Base-by-base conservation (phyloP, 2,113 vertebrate species). In the Urocitellus parryii region DNA sequence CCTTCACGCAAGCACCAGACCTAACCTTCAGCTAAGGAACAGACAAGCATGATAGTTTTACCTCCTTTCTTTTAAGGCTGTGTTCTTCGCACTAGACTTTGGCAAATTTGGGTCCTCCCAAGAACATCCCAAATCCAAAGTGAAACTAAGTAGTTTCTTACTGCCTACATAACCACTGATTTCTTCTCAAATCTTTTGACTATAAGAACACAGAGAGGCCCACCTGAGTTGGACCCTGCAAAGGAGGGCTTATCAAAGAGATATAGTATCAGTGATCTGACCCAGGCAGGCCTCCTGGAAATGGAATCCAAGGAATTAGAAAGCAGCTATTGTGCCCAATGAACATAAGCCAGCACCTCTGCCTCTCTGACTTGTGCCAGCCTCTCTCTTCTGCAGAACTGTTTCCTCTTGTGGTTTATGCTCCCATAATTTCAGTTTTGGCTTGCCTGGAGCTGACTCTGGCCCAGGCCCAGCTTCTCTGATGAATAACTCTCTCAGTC, bases 221-320 rank as follows among this genome's bases (percentile, higher is more conserved):
- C 20, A 51, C n/a, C 42, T 42, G 53, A n/a, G 58, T 39, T 61
- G 78, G 42, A 45, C 63, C 27, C 68, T 22, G 18, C 37, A 77
- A 65, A 92, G 17, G 17, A 82, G n/a, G 45, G 68, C 72, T 94
- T 63, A 51, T 79, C 56, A n/a, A 68, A 68, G 84, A 96, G 9
- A 74, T 63, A 63, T 25, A 70, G 68, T 80, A 58, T 72, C 10
- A 29, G 86, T 56, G 85, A 80, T 42, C n/a, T n/a, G 42, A 48
- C 3, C 9, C 29, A 93, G 27, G 3, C 0, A 27, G 72, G 51
- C n/a, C 53, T 76, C 67, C 77, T 72, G 14, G 42, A 34, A 90
- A 90, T 29, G 76, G 45, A 72, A 73, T 2, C 32, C 24, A 39
- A 79, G 68, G 45, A 48, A 48, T 0, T 42, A 27, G 24, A 48